Evolutionary conservation across 2,797 vertebrate genomes (phyloP).

Genomic region (Ptychobarbus kaznakovi): DNA sequence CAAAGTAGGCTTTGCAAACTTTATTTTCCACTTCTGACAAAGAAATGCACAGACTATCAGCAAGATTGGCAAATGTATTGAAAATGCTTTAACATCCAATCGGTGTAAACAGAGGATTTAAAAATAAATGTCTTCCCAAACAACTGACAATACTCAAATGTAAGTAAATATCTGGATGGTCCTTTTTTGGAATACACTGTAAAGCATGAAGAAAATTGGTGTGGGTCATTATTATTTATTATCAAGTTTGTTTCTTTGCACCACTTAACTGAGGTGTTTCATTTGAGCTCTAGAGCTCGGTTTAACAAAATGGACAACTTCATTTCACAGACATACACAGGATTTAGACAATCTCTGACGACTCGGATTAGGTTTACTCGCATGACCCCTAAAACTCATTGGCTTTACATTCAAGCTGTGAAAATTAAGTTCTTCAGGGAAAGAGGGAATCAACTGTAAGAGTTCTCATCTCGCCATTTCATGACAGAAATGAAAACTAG

Average conservation of each 20-base stretch:
- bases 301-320: conserved; percentile 23
- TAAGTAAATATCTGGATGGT: neutral
- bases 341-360: conserved; percentile 18
- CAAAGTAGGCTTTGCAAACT: conserved; percentile 54
- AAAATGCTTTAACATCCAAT: conserved; percentile 68
- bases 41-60: conserved; percentile 72
- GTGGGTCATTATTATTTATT: neutral
- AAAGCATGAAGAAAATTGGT: neutral
- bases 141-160: conserved; percentile 10
- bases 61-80: conserved; percentile 68
- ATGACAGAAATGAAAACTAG: conserved; percentile 61
- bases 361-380: conserved; percentile 24
- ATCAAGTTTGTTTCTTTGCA: conserved; percentile 11
- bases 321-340: conserved; percentile 23
- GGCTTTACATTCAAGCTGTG: conserved; percentile 35
- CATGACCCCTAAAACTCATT: conserved; percentile 42
- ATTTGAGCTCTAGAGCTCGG: neutral
- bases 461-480: conserved; percentile 54
- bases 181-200: conserved; percentile 13
- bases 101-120: conserved; percentile 59
- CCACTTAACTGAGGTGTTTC: neutral
- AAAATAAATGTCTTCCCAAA: conserved; percentile 50
- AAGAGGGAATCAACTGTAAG: conserved; percentile 54
- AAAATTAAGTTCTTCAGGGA: conserved; percentile 28
- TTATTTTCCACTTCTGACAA: conserved; percentile 70